Conservation (phyloP, 2,888 invertebrate species). For the Eudasyphora cyanicolor region DNA sequence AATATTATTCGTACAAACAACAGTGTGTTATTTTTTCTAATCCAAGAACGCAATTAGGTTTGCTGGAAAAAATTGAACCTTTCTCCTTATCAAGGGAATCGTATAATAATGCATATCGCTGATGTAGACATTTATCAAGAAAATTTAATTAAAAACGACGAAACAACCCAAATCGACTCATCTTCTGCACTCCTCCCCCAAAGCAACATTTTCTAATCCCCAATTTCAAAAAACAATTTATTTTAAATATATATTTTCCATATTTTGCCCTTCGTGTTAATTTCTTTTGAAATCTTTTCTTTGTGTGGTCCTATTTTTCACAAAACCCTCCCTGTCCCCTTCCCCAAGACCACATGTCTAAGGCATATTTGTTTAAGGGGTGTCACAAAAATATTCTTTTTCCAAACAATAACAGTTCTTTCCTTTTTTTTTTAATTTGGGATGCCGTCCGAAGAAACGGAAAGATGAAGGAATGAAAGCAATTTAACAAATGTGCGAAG, state of each 20-base stretch:
- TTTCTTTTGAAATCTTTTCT: not conserved
- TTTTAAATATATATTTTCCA: not conserved
- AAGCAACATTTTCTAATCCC: not conserved
- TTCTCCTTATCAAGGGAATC: not conserved
- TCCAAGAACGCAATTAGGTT: not conserved
- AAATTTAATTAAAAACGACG: constrained; percentile 14
- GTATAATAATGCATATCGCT: too few relatives aligned
- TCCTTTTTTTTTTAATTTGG: not conserved
- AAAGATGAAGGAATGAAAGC: not conserved
- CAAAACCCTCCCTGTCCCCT: not conserved
- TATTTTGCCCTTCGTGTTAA: not conserved
- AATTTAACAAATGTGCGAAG: not conserved
- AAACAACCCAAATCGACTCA: not conserved
- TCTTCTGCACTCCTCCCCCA: not conserved
- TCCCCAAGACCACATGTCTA: too few relatives aligned
- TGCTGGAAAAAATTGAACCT: not conserved
- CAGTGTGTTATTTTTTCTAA: not conserved
- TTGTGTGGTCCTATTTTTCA: not conserved
- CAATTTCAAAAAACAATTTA: not conserved
- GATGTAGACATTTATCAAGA: not conserved
- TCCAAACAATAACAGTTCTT: not conserved
- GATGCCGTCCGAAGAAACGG: not conserved
- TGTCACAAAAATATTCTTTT: not conserved
- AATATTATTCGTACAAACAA: too few relatives aligned
- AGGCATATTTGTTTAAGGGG: not conserved